phyloP scores from a whole-genome alignment of 2,797 vertebrate genomes.

The Phrynocephalus guinanensis region DNA sequence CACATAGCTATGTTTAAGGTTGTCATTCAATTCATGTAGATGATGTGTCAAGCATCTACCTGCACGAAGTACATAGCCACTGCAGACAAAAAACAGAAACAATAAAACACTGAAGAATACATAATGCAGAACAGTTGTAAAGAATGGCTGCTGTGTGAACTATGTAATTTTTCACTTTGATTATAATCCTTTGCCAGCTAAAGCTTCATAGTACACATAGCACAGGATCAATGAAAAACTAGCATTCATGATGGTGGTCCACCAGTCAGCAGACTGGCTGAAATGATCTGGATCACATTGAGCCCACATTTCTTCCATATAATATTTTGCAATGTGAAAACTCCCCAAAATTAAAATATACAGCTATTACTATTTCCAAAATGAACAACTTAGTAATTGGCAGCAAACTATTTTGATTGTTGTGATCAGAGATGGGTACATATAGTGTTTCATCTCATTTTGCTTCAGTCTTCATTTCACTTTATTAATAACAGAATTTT shows the following conservation, averaged over 20 bases:
- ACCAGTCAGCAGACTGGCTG: background rate
- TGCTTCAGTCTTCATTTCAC: no score
- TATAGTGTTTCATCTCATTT: no score
- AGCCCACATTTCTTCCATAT: background rate
- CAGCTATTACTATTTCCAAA: background rate
- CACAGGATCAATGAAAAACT: background rate
- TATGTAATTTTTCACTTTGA: background rate
- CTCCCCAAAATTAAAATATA: background rate
- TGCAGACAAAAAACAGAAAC: background rate
- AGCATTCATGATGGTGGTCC: background rate
- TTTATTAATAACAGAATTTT: no score
- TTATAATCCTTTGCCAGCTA: background rate
- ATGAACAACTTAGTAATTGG: background rate
- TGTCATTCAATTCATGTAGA: background rate
- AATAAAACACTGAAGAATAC: background rate
- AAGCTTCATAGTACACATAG: background rate
- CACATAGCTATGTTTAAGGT: background rate
- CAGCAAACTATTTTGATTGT: background rate
- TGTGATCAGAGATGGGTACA: no score
- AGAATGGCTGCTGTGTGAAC: background rate
- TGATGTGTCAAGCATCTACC: background rate
- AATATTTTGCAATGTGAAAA: background rate
- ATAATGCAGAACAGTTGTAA: background rate
- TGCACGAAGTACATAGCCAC: background rate
- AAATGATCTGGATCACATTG: background rate